Evolutionary conservation across 2,797 vertebrate genomes (phyloP).

Genomic region (Tangara arthus): DNA sequence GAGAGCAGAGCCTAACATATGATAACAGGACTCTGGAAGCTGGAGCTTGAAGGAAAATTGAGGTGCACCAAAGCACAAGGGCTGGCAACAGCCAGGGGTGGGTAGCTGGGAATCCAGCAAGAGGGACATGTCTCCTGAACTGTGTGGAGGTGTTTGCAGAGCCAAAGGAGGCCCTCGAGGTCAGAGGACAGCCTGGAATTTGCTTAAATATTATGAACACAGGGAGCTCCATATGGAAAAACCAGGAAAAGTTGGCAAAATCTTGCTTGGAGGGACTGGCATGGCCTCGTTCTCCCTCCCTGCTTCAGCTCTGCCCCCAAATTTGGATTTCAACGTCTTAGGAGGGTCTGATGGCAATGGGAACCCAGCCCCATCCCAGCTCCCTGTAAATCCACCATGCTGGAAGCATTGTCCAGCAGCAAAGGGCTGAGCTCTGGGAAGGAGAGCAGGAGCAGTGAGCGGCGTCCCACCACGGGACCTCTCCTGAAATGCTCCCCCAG

Average conservation of each 20-base stretch:
- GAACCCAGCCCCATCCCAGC: not conserved
- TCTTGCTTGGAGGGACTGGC: accelerated
- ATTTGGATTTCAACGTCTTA: not conserved
- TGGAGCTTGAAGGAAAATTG: not conserved
- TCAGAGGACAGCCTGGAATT: not conserved
- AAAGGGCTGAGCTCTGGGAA: not conserved
- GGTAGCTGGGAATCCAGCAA: not conserved
- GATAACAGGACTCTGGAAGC: not conserved
- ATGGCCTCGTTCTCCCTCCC: not conserved
- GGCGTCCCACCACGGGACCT: accelerated
- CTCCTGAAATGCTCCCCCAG: not conserved
- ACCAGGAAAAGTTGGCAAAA: not conserved
- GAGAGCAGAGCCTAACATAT: not conserved
- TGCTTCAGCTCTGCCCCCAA: not conserved
- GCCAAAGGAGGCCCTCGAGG: accelerated
- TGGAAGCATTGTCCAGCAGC: not conserved
- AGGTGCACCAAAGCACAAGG: not conserved
- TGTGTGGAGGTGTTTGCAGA: not conserved
- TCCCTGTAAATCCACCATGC: accelerated
- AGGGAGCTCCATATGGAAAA: not conserved
- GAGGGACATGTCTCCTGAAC: not conserved
- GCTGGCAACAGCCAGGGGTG: not conserved
- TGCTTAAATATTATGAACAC: not conserved
- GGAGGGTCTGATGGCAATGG: not conserved
- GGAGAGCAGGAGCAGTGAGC: not conserved